Conservation (phyloP, 2,888 invertebrate genomes). For the Cistogaster globosa region DNA sequence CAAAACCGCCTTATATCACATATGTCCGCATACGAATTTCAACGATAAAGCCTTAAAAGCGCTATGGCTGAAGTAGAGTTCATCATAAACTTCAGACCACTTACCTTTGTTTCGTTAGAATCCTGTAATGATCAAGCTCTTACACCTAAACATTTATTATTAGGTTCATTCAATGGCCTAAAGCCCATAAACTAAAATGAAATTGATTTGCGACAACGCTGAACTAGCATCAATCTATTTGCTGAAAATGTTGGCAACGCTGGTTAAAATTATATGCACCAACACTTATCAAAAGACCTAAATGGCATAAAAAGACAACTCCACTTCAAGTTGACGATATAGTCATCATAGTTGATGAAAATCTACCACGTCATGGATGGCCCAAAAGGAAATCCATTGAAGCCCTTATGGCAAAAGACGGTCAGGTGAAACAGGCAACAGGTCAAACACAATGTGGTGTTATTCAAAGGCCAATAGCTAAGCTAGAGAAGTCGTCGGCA, state of each 20-base stretch:
- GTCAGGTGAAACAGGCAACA: constrained; percentile 38
- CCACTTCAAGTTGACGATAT: constrained; percentile 58
- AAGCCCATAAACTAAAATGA: constrained; percentile 40
- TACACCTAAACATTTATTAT: constrained; percentile 62
- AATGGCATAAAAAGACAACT: constrained; percentile 57
- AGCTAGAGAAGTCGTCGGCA: constrained; percentile 31
- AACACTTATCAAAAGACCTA: constrained; percentile 48
- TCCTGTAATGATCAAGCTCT: constrained; percentile 55
- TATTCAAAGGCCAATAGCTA: constrained; percentile 28
- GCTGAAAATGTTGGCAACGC: constrained; percentile 66
- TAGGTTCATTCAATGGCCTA: constrained; percentile 39
- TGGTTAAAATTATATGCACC: constrained; percentile 63
- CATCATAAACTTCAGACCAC: constrained; percentile 19
- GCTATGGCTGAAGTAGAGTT: constrained; percentile 56
- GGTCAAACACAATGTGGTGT: constrained; percentile 29
- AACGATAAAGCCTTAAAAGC: constrained; percentile 45
- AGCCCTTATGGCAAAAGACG: constrained; percentile 34
- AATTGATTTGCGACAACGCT: background rate
- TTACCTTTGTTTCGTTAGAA: constrained; percentile 43
- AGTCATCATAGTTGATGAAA: constrained; percentile 9
- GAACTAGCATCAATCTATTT: constrained; percentile 14
- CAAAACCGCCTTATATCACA: constrained; percentile 42
- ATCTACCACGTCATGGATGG: constrained; percentile 47
- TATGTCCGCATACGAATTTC: constrained; percentile 20
- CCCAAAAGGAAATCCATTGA: constrained; percentile 52